Base-by-base conservation (phyloP, 2,888 invertebrate species). In the Meteorus cinctellus region DNA sequence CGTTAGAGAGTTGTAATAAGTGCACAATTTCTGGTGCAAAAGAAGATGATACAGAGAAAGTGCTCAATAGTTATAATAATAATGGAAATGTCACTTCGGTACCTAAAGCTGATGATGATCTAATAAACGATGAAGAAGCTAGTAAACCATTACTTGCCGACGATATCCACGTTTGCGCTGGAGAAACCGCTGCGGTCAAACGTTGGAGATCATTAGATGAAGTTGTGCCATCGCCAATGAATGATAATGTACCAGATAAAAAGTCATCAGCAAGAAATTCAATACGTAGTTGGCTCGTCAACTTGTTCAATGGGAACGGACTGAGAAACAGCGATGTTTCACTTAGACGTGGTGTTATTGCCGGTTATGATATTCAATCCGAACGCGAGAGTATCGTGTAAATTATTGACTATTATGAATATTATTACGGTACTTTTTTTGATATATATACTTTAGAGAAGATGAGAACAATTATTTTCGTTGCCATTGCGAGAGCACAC, bases 121-220 rank as follows among this genome's bases (percentile, higher is more conserved):
- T 87, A 14, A 77, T 82, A 12, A 83, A 84, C 74, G 90, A 91
- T 74, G 90, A 91, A 77, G 91, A 90, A 70, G 90, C 89, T 55
- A 90, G 91, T 79, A 90, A 89, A 34, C 91, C 91, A 2, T 81
- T 92, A 68, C 81, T 92, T 8, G 86, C 87, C 45, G 90, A 90
- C 48, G 84, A 86, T 27, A 84, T 90, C 45, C 88, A 88, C 55
- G 85, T 88, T 59, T 88, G 88, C 74, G 85, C 88, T 12, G 85
- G 84, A 10, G 82, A 86, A 62, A 74, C 79, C 71, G 74, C 78
- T 59, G 72, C 82, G 12, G 84, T 85, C 4, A 95, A 95, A 89
- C 92, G 95, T 85, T 96, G 96, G 94, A 94, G 93, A 83, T 96
- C 96, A 66, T 91, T 96, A 71, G 96, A 96, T 81, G 86, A 89